phyloP scores from a whole-genome alignment of 2,888 invertebrate species.

The Ectropis crepuscularia region DNA sequence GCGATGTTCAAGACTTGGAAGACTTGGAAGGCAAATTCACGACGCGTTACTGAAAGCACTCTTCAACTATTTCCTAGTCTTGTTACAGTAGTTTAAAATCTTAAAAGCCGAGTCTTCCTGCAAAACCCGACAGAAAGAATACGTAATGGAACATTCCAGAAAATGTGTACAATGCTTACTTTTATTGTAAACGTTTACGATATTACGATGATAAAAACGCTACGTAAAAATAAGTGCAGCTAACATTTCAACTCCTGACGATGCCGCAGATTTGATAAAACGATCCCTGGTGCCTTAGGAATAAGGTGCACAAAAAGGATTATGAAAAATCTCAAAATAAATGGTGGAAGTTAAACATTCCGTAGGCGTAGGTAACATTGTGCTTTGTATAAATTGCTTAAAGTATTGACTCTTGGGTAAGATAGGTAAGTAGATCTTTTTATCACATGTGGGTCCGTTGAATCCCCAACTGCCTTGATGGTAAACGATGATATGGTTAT shows the following conservation, averaged over 20 bases:
- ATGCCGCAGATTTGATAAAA: slow-evolving; percentile 4
- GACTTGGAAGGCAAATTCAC: too few relatives aligned
- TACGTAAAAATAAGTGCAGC: slow-evolving; percentile 12
- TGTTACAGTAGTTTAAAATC: too few relatives aligned
- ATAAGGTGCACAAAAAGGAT: slow-evolving; percentile 7
- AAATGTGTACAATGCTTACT: slow-evolving; percentile 13
- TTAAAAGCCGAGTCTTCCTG: too few relatives aligned
- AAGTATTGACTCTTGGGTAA: too few relatives aligned
- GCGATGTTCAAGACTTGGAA: too few relatives aligned
- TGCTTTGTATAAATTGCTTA: not conserved
- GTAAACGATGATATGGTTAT: too few relatives aligned
- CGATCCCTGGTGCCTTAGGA: not conserved
- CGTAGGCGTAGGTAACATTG: not conserved
- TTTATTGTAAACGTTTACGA: slow-evolving; percentile 22
- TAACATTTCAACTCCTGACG: slow-evolving; percentile 11
- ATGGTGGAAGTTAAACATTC: slow-evolving; percentile 2
- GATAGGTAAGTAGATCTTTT: too few relatives aligned
- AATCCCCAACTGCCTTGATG: too few relatives aligned
- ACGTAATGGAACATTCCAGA: slow-evolving; percentile 21
- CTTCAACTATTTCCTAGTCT: too few relatives aligned
- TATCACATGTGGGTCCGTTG: too few relatives aligned
- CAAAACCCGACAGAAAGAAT: slow-evolving; percentile 5
- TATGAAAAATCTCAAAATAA: not conserved
- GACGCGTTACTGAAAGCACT: too few relatives aligned
- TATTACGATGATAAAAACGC: slow-evolving; percentile 16